Evolutionary conservation across 2,797 vertebrate species (phyloP).

Genomic region (Gallinago stenura): DNA sequence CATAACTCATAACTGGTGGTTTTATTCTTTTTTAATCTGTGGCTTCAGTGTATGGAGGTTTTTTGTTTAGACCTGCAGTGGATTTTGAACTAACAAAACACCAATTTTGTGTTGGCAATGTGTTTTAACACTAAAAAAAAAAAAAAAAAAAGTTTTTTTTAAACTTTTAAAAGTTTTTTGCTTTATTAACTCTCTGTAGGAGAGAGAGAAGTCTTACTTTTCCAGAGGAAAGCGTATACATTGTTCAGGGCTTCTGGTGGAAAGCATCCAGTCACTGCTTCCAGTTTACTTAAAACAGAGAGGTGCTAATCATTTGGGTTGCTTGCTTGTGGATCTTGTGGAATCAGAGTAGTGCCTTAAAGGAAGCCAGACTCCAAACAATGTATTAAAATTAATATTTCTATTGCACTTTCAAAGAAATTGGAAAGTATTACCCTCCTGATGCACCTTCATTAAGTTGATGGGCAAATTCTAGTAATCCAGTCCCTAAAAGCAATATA

Average conservation of each 20-base stretch:
- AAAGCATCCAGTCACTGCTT: background rate
- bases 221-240: background rate
- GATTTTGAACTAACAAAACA: slow-evolving; percentile 9
- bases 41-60: background rate
- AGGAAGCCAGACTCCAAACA: background rate
- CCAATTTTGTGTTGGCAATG: background rate
- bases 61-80: background rate
- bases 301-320: background rate
- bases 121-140: background rate
- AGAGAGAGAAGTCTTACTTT: background rate
- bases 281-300: background rate
- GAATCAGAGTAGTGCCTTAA: background rate
- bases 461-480: background rate
- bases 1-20: slow-evolving; percentile 10
- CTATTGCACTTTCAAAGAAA: background rate
- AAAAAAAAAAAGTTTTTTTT: too few species aligned
- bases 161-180: too few species aligned
- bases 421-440: background rate
- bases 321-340: background rate
- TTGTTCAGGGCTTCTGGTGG: background rate
- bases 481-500: background rate
- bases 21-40: slow-evolving; percentile 17
- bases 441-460: background rate
- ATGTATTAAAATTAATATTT: background rate
- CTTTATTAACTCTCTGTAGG: background rate